Evolutionary conservation across 2,113 vertebrate species (phyloP).

Genomic region (Zosterops pallidus): DNA sequence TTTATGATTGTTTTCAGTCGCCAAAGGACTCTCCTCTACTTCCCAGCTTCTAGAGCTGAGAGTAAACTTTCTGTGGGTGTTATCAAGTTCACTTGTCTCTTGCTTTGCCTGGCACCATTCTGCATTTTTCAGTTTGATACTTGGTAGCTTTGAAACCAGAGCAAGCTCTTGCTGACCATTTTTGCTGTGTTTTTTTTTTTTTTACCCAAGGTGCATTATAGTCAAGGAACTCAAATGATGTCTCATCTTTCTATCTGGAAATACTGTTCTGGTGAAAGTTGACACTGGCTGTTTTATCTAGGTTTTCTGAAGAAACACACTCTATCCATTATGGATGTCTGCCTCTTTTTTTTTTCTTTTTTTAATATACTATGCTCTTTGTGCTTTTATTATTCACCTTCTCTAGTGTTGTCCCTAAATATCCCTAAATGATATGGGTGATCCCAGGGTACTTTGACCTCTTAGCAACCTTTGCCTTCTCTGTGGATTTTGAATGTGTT

Average conservation of each 20-base stretch:
- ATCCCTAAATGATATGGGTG: neutral
- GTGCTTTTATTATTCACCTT: neutral
- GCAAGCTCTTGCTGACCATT: neutral
- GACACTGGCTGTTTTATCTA: neutral
- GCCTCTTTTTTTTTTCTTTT: neutral
- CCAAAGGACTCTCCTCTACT: neutral
- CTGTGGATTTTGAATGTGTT: constrained; percentile 32
- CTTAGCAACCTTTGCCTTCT: constrained; percentile 17
- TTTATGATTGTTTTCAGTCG: neutral
- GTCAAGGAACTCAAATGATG: neutral
- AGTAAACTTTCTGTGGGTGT: neutral
- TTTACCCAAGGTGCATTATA: neutral
- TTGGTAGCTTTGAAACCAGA: constrained; percentile 1
- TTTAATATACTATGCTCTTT: neutral
- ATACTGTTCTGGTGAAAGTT: neutral
- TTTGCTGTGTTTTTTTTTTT: neutral
- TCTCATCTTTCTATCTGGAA: constrained; percentile 6
- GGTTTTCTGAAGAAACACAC: neutral
- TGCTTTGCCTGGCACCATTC: neutral
- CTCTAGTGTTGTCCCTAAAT: neutral
- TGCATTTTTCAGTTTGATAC: neutral
- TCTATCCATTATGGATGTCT: neutral
- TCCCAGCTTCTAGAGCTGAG: neutral
- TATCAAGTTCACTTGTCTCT: neutral
- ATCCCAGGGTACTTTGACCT: neutral